phyloP scores from a whole-genome alignment of 1,140 invertebrate species.

The Calycopis cecrops region DNA sequence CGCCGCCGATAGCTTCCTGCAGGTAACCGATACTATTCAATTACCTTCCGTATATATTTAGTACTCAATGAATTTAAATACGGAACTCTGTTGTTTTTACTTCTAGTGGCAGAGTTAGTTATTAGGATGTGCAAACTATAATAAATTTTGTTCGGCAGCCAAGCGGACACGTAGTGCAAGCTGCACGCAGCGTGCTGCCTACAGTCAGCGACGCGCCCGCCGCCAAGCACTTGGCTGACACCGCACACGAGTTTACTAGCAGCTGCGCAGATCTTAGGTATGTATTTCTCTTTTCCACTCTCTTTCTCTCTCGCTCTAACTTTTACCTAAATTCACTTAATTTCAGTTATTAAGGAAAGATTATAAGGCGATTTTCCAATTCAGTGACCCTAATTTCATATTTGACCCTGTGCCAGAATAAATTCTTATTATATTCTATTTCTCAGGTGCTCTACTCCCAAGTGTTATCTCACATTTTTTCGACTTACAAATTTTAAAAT shows the following conservation, averaged over 20 bases:
- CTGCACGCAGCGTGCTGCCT: slow-evolving; percentile 88
- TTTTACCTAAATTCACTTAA: no score
- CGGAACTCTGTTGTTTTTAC: not conserved
- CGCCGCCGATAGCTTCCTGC: slow-evolving; percentile 90
- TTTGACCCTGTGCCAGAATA: no score
- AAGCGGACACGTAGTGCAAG: slow-evolving; percentile 82
- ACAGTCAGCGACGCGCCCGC: slow-evolving; percentile 89
- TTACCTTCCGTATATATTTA: not conserved
- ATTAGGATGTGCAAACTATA: no score
- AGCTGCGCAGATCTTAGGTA: slow-evolving; percentile 86
- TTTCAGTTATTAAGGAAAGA: no score
- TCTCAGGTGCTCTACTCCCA: no score
- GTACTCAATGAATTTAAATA: not conserved
- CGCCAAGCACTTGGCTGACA: slow-evolving; percentile 80
- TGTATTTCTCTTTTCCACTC: no score
- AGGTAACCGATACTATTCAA: slow-evolving; percentile 61
- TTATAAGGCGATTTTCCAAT: no score
- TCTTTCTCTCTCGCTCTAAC: no score
- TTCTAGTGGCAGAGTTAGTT: no score
- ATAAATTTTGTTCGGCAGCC: slow-evolving; percentile 53
- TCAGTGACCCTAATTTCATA: no score
- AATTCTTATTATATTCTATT: no score
- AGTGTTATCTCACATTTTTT: no score
- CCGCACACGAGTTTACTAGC: slow-evolving; percentile 84
- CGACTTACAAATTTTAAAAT: slow-evolving; percentile 2